phyloP scores from a whole-genome alignment of 2,113 vertebrate species.

The Oostethus manadensis region DNA sequence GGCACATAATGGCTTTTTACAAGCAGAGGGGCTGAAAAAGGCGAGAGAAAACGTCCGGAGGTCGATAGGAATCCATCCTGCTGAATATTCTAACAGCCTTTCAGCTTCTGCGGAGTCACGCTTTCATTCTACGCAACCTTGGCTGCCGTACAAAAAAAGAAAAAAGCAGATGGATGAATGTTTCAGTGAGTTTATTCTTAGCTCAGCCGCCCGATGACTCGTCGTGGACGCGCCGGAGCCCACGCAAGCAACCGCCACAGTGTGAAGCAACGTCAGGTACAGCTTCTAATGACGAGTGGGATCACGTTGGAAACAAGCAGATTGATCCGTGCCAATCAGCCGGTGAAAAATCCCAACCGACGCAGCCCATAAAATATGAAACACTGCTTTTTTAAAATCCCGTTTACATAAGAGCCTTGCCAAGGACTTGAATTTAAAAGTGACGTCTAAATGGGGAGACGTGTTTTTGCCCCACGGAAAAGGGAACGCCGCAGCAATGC shows the following conservation, averaged over 20 bases:
- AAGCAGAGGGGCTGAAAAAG: constrained; percentile 19
- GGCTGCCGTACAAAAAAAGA: constrained; percentile 20
- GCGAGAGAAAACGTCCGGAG: constrained; percentile 35
- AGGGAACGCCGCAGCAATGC: no score
- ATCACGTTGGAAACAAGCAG: constrained; percentile 2
- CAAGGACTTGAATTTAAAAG: constrained; percentile 29
- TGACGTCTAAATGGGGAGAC: constrained; percentile 9
- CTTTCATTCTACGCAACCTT: constrained; percentile 24
- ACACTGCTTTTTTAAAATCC: constrained; percentile 32
- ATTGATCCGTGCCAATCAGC: constrained; percentile 19
- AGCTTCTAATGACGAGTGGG: not conserved
- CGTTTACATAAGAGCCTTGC: constrained; percentile 51
- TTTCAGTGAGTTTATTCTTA: constrained; percentile 10
- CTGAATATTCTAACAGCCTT: constrained; percentile 27
- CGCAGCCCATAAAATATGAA: constrained; percentile 54
- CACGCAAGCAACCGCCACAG: not conserved
- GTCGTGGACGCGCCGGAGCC: not conserved
- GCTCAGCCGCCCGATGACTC: not conserved
- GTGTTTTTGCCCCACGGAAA: no score
- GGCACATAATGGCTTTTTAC: constrained; percentile 38
- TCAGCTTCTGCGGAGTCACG: constrained; percentile 23
- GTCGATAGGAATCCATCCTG: constrained; percentile 30
- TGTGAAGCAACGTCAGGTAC: not conserved
- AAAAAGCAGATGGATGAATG: constrained; percentile 14
- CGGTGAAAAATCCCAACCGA: constrained; percentile 28